Percentiles rank a stretch among this genome's conserved stretches.
Conservation (phyloP, 2,113 vertebrate species). For the Hippotragus niger region DNA sequence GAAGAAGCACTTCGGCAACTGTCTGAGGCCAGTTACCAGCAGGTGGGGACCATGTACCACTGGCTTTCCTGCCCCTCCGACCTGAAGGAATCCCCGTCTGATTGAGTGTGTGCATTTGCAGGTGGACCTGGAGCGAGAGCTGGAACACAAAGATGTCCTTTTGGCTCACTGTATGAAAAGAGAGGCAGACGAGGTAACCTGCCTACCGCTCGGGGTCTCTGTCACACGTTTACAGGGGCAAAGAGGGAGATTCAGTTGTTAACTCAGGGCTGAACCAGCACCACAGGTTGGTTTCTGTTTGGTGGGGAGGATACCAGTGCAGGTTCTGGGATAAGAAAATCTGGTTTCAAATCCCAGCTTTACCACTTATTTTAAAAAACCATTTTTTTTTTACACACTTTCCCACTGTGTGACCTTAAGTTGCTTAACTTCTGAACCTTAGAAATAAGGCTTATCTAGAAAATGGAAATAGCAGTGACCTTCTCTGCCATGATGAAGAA, state of each 20-base stretch:
- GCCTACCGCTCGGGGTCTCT: not conserved
- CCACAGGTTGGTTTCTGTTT: not conserved
- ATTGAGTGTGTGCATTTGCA: constrained; percentile 57
- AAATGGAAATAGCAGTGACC: not conserved
- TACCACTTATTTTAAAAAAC: accelerated
- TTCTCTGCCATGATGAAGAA: not conserved
- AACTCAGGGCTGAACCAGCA: not conserved
- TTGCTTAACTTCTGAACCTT: not conserved
- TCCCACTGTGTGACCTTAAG: not conserved
- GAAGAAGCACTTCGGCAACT: constrained; percentile 90
- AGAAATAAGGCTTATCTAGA: not conserved
- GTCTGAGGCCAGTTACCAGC: constrained; percentile 87
- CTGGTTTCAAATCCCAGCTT: not conserved
- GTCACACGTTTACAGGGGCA: not conserved
- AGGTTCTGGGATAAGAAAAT: not conserved
- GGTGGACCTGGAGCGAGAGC: constrained; percentile 88
- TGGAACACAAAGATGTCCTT: constrained; percentile 87
- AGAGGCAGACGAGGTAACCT: constrained; percentile 88
- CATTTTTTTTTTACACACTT: not conserved
- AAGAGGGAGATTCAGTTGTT: not conserved
- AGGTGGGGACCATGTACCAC: constrained; percentile 79
- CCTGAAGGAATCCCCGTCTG: not conserved
- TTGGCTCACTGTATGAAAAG: constrained; percentile 87
- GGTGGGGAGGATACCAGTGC: not conserved
- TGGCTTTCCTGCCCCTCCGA: not conserved